Evolutionary conservation across 2,797 vertebrate species (phyloP), one percentile per base, ranked within the genome.

Genomic region (Tokudaia muenninki): DNA sequence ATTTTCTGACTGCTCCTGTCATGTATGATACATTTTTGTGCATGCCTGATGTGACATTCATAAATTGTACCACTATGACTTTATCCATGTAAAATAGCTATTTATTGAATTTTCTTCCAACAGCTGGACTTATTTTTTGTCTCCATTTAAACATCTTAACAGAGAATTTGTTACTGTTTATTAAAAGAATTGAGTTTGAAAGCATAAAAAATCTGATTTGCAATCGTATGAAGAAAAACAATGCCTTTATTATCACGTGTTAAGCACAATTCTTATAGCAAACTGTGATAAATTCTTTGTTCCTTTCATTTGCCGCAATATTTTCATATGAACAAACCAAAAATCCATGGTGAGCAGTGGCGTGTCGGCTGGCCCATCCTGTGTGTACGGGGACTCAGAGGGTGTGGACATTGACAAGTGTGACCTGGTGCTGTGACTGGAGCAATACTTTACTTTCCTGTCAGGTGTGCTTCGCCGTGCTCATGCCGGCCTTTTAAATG

Each of bases 41-140:
- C 99, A 99, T 99, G 99, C 99, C 98, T 98, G 99, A 98, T 98
- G 98, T 98, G 98, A 98, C 98, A 97, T 97, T 98, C 98, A 98
- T 98, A 98, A 98, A 99, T 99, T 99, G 99, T 99, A 99, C 99
- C 99, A 99, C 99, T 98, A 99, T 97, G 98, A 99, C 98, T 99
- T 99, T 99, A 99, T 99, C 98, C 98, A 99, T 99, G 98, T 99
- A 99, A 98, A 99, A 99, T 99, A 99, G 98, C 98, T 99, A 98
- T 99, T 99, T 99, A 99, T 99, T 99, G 98, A 98, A 98, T 57
- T 98, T 98, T 97, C 97, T 98, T 98, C 98, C 97, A 95, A 97
- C 98, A 98, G 97, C 98, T 98, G 98, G 98, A 98, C 98, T 99
- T 98, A 95, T 81, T 97, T 65, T 98, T 96, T 97, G 93, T 97